phyloP scores from a whole-genome alignment of 2,113 vertebrate species.

The Chloebia gouldiae region DNA sequence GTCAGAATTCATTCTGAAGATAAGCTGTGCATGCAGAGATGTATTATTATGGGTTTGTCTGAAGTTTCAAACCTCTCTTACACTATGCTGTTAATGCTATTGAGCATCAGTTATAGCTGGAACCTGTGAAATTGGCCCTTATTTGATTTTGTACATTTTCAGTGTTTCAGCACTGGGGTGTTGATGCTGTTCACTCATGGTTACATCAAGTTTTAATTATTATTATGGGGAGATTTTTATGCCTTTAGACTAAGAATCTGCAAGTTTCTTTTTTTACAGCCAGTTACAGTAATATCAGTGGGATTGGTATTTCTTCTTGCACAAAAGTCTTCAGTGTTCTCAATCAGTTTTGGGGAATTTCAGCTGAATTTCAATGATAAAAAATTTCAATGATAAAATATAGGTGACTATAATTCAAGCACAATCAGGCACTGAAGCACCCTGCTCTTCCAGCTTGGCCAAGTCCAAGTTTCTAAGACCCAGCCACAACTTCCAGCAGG shows the following conservation, averaged over 20 bases:
- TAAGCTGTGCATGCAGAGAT: not conserved
- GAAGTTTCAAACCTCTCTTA: not conserved
- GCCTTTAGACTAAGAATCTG: not conserved
- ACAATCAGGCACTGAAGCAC: not conserved
- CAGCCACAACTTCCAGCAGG: not conserved
- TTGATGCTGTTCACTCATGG: not conserved
- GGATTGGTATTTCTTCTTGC: not conserved
- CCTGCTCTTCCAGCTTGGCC: not conserved
- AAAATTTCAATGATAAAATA: not conserved
- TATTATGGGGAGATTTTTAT: not conserved
- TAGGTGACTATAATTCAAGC: not conserved
- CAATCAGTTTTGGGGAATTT: not conserved
- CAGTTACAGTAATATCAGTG: not conserved
- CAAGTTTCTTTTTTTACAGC: not conserved
- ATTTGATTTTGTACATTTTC: not conserved
- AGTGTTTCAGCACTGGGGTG: not conserved
- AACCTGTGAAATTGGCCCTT: not conserved
- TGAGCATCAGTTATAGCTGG: not conserved
- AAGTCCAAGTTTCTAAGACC: not conserved
- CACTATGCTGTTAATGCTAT: fast-evolving
- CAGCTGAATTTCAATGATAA: not conserved
- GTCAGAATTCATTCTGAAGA: not conserved
- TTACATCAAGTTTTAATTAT: not conserved
- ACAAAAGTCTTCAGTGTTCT: not conserved
- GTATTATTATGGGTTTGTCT: not conserved